These are phyloP conservation scores for Tangachromis dhanisi DNA, from an alignment of 2,113 vertebrate species.

Conservation along the genomic window DNA sequence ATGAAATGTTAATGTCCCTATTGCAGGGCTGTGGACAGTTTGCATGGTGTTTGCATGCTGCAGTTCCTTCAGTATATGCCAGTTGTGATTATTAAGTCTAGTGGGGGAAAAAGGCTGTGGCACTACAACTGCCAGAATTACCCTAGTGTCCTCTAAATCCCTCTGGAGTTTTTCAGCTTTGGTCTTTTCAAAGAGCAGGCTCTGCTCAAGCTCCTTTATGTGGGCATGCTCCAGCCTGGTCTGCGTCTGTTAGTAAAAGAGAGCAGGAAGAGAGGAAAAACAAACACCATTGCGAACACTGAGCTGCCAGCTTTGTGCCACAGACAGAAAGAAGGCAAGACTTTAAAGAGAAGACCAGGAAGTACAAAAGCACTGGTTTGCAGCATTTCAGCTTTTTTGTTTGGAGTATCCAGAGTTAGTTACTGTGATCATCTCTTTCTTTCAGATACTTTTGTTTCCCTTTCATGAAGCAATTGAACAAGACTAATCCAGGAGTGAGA, in stretches of 20 bases:
- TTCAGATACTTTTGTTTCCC: not conserved
- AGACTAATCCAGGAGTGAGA: not conserved
- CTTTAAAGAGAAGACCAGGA: not conserved
- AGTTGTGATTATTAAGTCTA: not conserved
- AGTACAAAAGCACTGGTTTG: not conserved
- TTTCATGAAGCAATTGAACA: not conserved
- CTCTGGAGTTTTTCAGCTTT: conserved; percentile 99
- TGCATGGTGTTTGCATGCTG: not conserved
- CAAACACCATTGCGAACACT: conserved; percentile 86
- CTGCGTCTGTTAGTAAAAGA: conserved; percentile 98
- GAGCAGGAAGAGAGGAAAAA: conserved; percentile 86
- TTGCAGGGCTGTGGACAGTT: not conserved
- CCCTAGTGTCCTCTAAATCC: conserved; percentile 99
- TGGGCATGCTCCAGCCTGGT: conserved; percentile 99
- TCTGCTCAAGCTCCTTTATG: conserved; percentile 99
- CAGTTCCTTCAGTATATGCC: not conserved
- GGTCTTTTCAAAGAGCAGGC: conserved; percentile 99
- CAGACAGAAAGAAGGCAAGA: conserved; percentile 15
- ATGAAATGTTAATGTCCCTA: not conserved
- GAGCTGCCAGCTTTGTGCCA: conserved; percentile 85
- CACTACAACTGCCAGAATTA: conserved; percentile 73
- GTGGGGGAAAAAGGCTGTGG: not conserved
- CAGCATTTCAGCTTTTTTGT: not conserved
- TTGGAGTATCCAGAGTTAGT: not conserved
- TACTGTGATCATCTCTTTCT: not conserved